Conservation (phyloP, 2,113 vertebrate genomes). For the Campylomormyrus tamandua region DNA sequence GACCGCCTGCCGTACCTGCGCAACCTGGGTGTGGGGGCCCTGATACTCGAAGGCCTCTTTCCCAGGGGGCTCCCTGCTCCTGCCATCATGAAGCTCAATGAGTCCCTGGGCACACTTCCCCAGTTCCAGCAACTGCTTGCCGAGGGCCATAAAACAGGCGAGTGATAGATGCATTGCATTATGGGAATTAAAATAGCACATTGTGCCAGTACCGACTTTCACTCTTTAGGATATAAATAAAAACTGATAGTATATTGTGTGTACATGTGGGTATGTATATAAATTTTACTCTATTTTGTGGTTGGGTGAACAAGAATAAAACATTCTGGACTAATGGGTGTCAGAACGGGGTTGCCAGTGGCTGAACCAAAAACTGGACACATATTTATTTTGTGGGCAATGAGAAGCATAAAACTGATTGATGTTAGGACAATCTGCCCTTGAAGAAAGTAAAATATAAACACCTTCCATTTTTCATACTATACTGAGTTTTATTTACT, state of each 20-base stretch:
- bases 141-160: constrained; percentile 50
- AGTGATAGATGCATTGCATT: background rate
- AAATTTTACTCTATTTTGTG: background rate
- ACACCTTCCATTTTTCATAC: background rate
- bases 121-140: constrained; percentile 51
- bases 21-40: constrained; percentile 48
- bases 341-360: background rate
- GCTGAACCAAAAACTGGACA: background rate
- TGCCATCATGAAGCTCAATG: constrained; percentile 31
- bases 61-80: constrained; percentile 22
- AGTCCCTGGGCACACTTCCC: constrained; percentile 30
- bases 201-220: background rate
- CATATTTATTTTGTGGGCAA: background rate
- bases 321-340: background rate
- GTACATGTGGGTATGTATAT: background rate
- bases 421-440: background rate
- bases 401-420: background rate
- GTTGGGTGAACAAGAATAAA: background rate
- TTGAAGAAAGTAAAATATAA: background rate
- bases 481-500: no score
- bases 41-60: constrained; percentile 55
- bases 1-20: constrained; percentile 50
- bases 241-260: background rate
- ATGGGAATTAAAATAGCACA: background rate
- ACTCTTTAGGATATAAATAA: background rate